Conservation (phyloP, 2,113 vertebrate genomes). For the Sula dactylatra region DNA sequence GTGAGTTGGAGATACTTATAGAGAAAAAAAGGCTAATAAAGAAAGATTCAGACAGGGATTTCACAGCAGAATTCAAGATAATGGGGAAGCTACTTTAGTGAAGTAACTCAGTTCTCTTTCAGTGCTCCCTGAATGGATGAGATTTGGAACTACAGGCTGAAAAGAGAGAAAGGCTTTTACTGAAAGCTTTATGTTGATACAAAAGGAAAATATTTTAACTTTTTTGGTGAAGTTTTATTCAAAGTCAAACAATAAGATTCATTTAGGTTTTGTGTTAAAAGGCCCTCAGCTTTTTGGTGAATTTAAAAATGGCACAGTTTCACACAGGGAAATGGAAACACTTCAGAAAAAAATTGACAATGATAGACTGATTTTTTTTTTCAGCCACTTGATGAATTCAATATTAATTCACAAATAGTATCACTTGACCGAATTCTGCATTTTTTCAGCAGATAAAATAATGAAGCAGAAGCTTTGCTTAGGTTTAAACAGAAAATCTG, state of each 20-base stretch:
- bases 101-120: background rate
- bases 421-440: background rate
- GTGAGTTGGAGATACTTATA: background rate
- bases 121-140: background rate
- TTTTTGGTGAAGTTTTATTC: background rate
- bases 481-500: background rate
- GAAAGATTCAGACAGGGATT: background rate
- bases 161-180: background rate
- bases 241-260: background rate
- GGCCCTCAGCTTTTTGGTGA: background rate
- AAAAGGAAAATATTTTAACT: background rate
- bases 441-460: background rate
- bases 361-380: background rate
- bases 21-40: background rate
- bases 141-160: background rate
- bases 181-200: background rate
- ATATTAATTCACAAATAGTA: background rate
- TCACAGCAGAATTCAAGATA: background rate
- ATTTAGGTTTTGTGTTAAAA: background rate
- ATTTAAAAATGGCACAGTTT: background rate
- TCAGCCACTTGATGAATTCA: background rate
- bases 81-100: background rate
- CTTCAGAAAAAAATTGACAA: background rate
- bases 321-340: background rate
- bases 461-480: background rate